These are phyloP conservation scores for Eubasilissa splendida DNA, from an alignment of 2,888 invertebrate species.

Conservation along the genomic window DNA sequence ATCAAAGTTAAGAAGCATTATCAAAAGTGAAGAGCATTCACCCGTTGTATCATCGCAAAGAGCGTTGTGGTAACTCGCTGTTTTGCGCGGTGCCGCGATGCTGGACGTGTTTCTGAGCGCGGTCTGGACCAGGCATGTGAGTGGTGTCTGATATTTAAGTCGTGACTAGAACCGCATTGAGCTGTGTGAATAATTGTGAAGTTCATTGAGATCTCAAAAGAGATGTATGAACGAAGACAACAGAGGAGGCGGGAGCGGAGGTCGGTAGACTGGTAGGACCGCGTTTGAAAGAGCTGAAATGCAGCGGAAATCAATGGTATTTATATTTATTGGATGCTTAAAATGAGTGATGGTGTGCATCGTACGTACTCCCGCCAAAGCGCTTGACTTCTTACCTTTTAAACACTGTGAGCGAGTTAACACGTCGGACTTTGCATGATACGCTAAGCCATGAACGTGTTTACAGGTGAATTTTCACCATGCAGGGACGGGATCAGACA, in stretches of 20 bases:
- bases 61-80: too few relatives aligned
- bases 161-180: conserved; percentile 32
- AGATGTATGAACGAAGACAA: conserved; percentile 25
- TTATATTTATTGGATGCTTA: too few relatives aligned
- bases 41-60: too few relatives aligned
- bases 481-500: too few relatives aligned
- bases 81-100: neutral
- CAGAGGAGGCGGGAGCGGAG: too few relatives aligned
- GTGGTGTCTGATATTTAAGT: conserved; percentile 18
- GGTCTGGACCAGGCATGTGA: conserved; percentile 6
- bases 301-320: neutral
- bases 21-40: neutral
- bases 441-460: too few relatives aligned
- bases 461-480: too few relatives aligned
- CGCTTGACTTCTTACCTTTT: too few relatives aligned
- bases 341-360: too few relatives aligned
- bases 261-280: neutral
- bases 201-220: conserved; percentile 36
- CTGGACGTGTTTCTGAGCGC: neutral
- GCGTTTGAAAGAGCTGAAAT: neutral
- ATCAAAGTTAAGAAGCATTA: neutral
- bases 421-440: too few relatives aligned
- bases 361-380: too few relatives aligned
- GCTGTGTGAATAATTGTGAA: conserved; percentile 22
- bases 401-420: too few relatives aligned